These are phyloP conservation scores for Zeugodacus cucurbitae DNA, from an alignment of 1,140 invertebrate genomes.

Conservation along the genomic window DNA sequence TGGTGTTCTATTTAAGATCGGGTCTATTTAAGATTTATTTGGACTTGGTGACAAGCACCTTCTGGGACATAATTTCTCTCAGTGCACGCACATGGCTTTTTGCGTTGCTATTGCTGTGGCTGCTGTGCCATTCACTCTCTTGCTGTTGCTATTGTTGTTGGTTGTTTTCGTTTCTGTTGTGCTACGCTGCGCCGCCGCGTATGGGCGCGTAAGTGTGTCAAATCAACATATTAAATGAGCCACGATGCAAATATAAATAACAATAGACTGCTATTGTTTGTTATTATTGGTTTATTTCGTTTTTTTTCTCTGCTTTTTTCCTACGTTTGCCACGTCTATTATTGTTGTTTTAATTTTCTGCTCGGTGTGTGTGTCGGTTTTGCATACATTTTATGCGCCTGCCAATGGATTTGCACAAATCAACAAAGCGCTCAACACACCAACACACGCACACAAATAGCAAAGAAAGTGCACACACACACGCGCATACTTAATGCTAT, in stretches of 20 bases:
- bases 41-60: background rate
- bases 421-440: background rate
- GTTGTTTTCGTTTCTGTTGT: background rate
- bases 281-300: background rate
- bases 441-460: background rate
- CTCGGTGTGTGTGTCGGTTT: background rate
- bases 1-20: too few relatives aligned
- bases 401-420: slow-evolving; percentile 10
- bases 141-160: background rate
- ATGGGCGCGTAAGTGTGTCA: slow-evolving; percentile 24
- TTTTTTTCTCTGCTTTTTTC: background rate
- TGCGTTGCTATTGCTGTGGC: background rate
- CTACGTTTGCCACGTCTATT: background rate
- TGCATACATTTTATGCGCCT: background rate
- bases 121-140: too few relatives aligned
- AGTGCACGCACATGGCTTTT: background rate
- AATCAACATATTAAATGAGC: slow-evolving; percentile 31
- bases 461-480: background rate
- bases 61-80: background rate
- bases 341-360: background rate
- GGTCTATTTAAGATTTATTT: too few relatives aligned
- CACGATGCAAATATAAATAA: slow-evolving; percentile 17
- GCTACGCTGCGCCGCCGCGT: background rate
- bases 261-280: slow-evolving; percentile 16
- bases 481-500: background rate